phyloP scores from a whole-genome alignment of 2,888 invertebrate species.

The Pilophorus perplexus region DNA sequence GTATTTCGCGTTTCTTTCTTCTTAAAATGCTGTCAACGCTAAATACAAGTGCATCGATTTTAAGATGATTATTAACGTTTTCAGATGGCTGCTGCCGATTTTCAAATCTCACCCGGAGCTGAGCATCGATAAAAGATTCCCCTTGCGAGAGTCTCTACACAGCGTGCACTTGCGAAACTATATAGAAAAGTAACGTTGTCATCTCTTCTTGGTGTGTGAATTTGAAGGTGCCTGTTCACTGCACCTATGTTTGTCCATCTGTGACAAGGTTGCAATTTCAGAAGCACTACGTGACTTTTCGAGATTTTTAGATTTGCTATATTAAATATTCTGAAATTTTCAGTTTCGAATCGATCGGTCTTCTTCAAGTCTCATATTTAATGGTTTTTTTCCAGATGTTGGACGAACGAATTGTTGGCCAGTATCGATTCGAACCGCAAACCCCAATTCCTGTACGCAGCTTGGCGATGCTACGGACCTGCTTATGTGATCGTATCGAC shows the following conservation, averaged over 20 bases:
- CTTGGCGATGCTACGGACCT: slow-evolving; percentile 34
- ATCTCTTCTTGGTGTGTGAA: too few species aligned
- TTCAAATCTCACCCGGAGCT: slow-evolving; percentile 25
- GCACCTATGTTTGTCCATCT: background rate
- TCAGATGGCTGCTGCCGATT: slow-evolving; percentile 31
- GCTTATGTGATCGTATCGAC: slow-evolving; percentile 29
- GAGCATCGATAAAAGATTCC: slow-evolving; percentile 25
- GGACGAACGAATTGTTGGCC: slow-evolving; percentile 33
- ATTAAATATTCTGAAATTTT: background rate
- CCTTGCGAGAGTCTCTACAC: slow-evolving; percentile 21
- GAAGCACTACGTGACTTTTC: background rate
- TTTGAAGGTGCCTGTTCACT: too few species aligned
- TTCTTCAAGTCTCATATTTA: too few species aligned
- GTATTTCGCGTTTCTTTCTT: too few species aligned
- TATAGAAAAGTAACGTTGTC: slow-evolving; percentile 28
- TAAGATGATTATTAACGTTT: slow-evolving; percentile 32
- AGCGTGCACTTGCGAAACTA: slow-evolving; percentile 23
- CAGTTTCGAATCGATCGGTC: background rate
- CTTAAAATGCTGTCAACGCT: too few species aligned
- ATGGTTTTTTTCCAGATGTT: slow-evolving; percentile 15
- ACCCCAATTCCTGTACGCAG: slow-evolving; percentile 21
- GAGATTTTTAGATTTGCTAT: too few species aligned
- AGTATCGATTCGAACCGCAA: slow-evolving; percentile 31
- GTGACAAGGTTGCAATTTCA: background rate
- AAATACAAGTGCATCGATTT: too few species aligned